These are phyloP conservation scores for Centropyge bicolor DNA, from an alignment of 2,797 vertebrate species.

Conservation along the genomic window DNA sequence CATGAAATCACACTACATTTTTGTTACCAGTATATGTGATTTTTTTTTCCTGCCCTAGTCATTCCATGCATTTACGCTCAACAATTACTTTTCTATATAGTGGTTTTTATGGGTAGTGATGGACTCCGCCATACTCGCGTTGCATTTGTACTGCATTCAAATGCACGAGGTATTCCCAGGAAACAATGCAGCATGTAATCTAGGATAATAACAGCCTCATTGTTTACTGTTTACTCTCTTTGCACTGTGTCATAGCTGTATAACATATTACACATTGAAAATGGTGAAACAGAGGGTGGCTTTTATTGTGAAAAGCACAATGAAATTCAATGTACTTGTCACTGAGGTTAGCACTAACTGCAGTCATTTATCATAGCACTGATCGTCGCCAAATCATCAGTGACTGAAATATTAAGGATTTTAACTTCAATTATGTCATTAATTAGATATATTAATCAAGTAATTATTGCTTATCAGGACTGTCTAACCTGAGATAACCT, in stretches of 20 bases:
- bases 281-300: not conserved
- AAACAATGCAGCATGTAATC: not conserved
- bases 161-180: not conserved
- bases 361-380: not conserved
- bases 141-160: not conserved
- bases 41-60: not conserved
- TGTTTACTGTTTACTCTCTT: not conserved
- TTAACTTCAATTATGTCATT: not conserved
- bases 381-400: not conserved
- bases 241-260: not conserved
- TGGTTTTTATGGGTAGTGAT: not conserved
- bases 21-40: not conserved
- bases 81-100: not conserved
- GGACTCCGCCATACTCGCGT: not conserved
- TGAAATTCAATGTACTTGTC: not conserved
- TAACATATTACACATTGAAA: not conserved
- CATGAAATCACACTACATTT: not conserved
- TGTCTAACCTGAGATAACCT: constrained; percentile 9
- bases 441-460: not conserved
- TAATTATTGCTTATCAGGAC: not conserved
- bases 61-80: not conserved
- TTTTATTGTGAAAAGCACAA: constrained; percentile 27
- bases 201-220: not conserved
- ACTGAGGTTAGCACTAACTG: not conserved
- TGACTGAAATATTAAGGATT: too few relatives aligned